Evolutionary conservation across 2,797 vertebrate species (phyloP).

Genomic region (Momotus momota): DNA sequence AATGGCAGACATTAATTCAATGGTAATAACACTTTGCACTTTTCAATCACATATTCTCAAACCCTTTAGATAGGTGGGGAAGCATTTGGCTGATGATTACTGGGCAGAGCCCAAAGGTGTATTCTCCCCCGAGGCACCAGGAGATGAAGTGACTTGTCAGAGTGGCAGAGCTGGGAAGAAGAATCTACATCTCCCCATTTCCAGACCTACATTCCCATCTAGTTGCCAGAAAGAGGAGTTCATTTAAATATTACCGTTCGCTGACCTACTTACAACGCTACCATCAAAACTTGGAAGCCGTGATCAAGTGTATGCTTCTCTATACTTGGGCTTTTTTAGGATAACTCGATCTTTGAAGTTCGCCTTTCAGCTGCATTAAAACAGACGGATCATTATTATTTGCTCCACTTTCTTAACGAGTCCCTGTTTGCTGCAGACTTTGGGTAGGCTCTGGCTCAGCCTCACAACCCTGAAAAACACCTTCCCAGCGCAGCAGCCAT

Average conservation of each 20-base stretch:
- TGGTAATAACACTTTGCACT: slow-evolving; percentile 68
- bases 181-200: slow-evolving; percentile 23
- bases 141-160: slow-evolving; percentile 64
- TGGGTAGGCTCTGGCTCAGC: background rate
- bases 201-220: slow-evolving; percentile 58
- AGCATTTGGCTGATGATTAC: slow-evolving; percentile 62
- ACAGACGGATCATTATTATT: slow-evolving; percentile 61
- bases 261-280: slow-evolving; percentile 46
- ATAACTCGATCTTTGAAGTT: slow-evolving; percentile 59
- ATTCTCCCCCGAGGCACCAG: slow-evolving; percentile 43
- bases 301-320: slow-evolving; percentile 31
- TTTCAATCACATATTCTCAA: slow-evolving; percentile 64
- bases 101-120: slow-evolving; percentile 60
- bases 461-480: background rate
- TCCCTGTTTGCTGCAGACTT: slow-evolving; percentile 28
- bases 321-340: slow-evolving; percentile 39
- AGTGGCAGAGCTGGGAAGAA: slow-evolving; percentile 48
- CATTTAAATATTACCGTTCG: slow-evolving; percentile 67
- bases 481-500: background rate
- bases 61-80: slow-evolving; percentile 57
- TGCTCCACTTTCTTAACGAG: slow-evolving; percentile 65
- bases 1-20: slow-evolving; percentile 71
- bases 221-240: slow-evolving; percentile 54
- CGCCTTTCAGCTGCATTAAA: slow-evolving; percentile 41
- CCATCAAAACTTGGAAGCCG: slow-evolving; percentile 22